These are phyloP conservation scores for Aurelia sp. DNA, from an alignment of 30 jellyfish, hydroid and myxozoan species.

Conservation along the genomic window DNA sequence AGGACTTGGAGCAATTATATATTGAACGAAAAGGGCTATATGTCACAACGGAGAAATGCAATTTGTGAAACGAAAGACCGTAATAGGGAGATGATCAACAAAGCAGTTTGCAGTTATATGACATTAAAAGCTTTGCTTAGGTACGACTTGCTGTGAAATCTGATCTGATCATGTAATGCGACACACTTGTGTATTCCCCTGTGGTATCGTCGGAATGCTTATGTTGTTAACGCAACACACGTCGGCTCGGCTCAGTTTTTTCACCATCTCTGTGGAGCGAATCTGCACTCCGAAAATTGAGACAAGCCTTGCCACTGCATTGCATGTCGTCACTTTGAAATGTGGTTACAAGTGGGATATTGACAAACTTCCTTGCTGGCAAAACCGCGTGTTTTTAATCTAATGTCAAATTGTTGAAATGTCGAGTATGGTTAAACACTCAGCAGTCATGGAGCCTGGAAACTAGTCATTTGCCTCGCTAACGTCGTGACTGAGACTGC, in stretches of 20 bases:
- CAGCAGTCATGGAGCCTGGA: not conserved
- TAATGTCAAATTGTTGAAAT: not conserved
- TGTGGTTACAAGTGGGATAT: not conserved
- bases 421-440: not conserved
- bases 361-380: slow-evolving; percentile 8
- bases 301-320: too few relatives aligned
- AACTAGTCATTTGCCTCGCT: too few relatives aligned
- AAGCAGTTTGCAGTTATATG: slow-evolving; percentile 83
- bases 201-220: slow-evolving; percentile 68
- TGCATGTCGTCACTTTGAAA: not conserved
- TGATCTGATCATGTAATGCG: slow-evolving; percentile 33
- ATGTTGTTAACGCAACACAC: slow-evolving; percentile 34
- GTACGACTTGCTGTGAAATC: slow-evolving; percentile 91
- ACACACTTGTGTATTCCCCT: slow-evolving; percentile 26
- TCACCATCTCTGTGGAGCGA: not conserved
- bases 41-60: slow-evolving; percentile 86
- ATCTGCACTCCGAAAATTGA: too few relatives aligned
- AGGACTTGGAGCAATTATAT: slow-evolving; percentile 41
- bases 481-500: too few relatives aligned
- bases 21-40: slow-evolving; percentile 55
- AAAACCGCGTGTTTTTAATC: slow-evolving; percentile 3
- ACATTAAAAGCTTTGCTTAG: slow-evolving; percentile 86
- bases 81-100: slow-evolving; percentile 69
- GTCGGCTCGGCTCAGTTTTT: slow-evolving; percentile 10
- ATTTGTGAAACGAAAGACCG: slow-evolving; percentile 92